Conservation (phyloP, 2,113 vertebrate species). For the Aptenodytes patagonicus region DNA sequence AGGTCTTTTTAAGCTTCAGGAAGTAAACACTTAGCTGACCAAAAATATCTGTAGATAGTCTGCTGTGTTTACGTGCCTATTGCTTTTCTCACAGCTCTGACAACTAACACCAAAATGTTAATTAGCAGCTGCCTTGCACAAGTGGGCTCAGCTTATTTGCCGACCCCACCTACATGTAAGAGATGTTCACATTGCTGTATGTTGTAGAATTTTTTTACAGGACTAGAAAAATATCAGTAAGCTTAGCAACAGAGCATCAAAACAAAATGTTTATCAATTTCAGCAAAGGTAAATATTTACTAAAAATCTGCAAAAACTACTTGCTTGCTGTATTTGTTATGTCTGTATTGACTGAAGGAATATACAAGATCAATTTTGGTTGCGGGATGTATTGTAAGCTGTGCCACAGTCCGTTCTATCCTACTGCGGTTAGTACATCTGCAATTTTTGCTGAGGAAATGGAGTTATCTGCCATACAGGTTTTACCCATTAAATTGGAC, state of each 20-base stretch:
- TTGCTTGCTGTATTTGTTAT: neutral
- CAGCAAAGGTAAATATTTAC: neutral
- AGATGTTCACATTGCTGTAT: neutral
- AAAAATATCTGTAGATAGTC: neutral
- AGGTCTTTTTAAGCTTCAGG: neutral
- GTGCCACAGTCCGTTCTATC: neutral
- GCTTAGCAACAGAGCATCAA: neutral
- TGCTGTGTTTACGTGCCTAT: neutral
- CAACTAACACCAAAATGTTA: neutral
- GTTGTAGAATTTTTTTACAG: neutral
- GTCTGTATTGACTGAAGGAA: neutral
- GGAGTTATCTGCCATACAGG: neutral
- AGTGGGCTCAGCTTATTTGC: neutral
- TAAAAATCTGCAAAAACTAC: neutral
- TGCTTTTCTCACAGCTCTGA: neutral
- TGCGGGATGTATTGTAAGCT: neutral
- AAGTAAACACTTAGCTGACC: neutral
- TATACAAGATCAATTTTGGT: neutral
- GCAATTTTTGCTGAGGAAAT: neutral
- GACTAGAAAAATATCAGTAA: neutral
- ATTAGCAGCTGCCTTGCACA: neutral
- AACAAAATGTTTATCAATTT: neutral
- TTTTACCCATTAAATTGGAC: neutral
- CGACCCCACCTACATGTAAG: accelerated
- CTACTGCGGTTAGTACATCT: neutral